These are phyloP conservation scores for Nesidiocoris tenuis DNA, from an alignment of 2,888 invertebrate genomes.

Conservation along the genomic window DNA sequence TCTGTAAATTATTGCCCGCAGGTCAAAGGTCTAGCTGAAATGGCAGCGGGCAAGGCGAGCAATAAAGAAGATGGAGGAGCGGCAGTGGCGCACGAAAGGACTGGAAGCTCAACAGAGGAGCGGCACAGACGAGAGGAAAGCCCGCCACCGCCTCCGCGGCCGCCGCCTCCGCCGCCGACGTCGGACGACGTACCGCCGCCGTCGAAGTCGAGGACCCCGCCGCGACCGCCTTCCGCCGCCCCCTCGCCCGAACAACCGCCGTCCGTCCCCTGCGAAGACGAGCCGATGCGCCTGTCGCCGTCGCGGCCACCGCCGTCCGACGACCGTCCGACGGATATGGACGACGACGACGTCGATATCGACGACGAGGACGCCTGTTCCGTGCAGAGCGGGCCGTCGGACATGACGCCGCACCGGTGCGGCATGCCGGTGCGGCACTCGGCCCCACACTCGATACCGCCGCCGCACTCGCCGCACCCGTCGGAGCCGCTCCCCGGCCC, in stretches of 20 bases:
- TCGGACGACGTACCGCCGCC: conserved; percentile 16
- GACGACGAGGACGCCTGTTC: conserved; percentile 52
- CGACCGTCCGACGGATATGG: conserved; percentile 25
- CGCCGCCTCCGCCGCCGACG: not conserved
- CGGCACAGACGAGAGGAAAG: conserved; percentile 37
- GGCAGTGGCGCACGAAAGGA: conserved; percentile 11
- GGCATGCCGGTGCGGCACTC: conserved; percentile 55
- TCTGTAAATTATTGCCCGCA: no score
- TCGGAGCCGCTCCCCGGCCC: conserved; percentile 68
- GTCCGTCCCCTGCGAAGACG: not conserved
- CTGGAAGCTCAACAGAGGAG: conserved; percentile 39
- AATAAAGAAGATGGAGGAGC: conserved; percentile 52
- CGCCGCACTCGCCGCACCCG: conserved; percentile 54
- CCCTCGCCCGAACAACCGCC: conserved; percentile 13
- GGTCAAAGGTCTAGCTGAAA: conserved; percentile 82
- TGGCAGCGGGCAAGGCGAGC: conserved; percentile 65
- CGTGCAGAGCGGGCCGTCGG: conserved; percentile 59
- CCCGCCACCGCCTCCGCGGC: conserved; percentile 8
- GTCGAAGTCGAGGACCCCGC: conserved; percentile 47
- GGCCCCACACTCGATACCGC: conserved; percentile 49
- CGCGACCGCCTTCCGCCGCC: conserved; percentile 44
- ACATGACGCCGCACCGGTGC: no score
- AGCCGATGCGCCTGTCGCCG: conserved; percentile 20
- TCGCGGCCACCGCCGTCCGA: conserved; percentile 35
- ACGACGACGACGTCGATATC: conserved; percentile 15